phyloP scores from a whole-genome alignment of 1,140 invertebrate species.

The Nixonia krombeini region DNA sequence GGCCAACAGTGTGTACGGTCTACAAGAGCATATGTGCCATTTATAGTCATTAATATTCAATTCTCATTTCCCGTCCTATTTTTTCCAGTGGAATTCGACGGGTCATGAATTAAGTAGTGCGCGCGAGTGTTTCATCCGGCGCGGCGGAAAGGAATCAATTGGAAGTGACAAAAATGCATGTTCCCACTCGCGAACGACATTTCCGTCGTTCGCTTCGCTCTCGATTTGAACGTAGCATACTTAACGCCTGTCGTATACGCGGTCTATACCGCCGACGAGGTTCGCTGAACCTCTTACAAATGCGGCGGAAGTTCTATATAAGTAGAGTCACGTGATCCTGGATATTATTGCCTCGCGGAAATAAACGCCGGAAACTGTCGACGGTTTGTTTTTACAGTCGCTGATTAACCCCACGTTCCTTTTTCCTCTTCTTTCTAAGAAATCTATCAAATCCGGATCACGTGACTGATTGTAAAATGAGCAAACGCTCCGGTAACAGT shows the following conservation, averaged over 20 bases:
- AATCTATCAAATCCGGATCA: too few relatives aligned
- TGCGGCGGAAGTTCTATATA: neutral
- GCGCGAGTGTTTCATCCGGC: too few relatives aligned
- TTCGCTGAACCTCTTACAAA: constrained; percentile 22
- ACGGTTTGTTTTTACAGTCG: constrained; percentile 13
- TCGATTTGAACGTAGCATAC: constrained; percentile 9
- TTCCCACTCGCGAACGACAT: neutral
- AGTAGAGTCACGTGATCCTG: constrained; percentile 1
- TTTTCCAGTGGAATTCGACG: neutral
- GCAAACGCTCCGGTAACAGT: too few relatives aligned
- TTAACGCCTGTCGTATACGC: constrained; percentile 17
- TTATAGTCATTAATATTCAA: neutral
- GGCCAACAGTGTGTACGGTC: neutral
- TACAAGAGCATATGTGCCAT: neutral
- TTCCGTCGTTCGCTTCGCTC: constrained; percentile 10
- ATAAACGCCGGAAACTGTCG: constrained; percentile 1
- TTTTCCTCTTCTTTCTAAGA: constrained; percentile 7
- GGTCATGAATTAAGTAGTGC: too few relatives aligned
- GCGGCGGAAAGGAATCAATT: too few relatives aligned
- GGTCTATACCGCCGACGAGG: constrained; percentile 14
- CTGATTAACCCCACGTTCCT: constrained; percentile 1
- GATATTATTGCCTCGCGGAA: neutral
- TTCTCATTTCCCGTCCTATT: neutral
- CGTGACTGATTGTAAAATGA: too few relatives aligned
- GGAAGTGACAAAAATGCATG: too few relatives aligned